Evolutionary conservation across 2,888 invertebrate species (phyloP), one percentile per base, ranked within the genome.

Genomic region (Margaritifera margaritifera): DNA sequence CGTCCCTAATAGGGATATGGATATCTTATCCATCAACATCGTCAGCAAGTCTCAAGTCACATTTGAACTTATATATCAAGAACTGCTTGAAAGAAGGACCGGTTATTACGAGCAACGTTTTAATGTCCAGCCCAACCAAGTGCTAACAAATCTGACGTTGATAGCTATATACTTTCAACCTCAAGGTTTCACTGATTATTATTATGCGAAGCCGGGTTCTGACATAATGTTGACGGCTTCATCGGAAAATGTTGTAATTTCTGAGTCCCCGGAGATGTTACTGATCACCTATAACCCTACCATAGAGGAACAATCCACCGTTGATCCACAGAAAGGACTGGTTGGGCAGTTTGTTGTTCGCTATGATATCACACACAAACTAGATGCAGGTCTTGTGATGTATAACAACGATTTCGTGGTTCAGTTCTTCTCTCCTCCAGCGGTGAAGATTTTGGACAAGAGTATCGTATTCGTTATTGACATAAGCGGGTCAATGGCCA

Each of bases 401-500:
- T 81, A 89, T 6, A 82, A 87, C 69, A 64, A 81, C 51, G 79
- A 74, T 15, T 81, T 78, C 63, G 81, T 85, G 63, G 80, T 80
- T 42, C 85, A 85, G 65, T 84, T 75, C 61, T 78, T 85, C 52
- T 75, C 83, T 6, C 81, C 85, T 0, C 57, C 58, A 5, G 69
- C 69, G 0, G 64, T 80, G 20, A 53, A 65, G 8, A 59, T 69
- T 1, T 57, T 84, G 25, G 62, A 68, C 1, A 94, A 94, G 86
- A 92, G 93, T 81, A 93, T 93, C 2, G 92, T 94, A 19, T 94
- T 94, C 86, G 93, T 94, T 31, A 90, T 94, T 83, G 94, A 95
- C 86, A 93, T 93, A 0, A 94, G 94, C 54, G 94, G 94, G 19
- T 94, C 94, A 66, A 95, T 95, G 94, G 90, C 91, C 79, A 94